Base-by-base conservation (phyloP, 1,140 invertebrate species). In the Penaeus indicus region DNA sequence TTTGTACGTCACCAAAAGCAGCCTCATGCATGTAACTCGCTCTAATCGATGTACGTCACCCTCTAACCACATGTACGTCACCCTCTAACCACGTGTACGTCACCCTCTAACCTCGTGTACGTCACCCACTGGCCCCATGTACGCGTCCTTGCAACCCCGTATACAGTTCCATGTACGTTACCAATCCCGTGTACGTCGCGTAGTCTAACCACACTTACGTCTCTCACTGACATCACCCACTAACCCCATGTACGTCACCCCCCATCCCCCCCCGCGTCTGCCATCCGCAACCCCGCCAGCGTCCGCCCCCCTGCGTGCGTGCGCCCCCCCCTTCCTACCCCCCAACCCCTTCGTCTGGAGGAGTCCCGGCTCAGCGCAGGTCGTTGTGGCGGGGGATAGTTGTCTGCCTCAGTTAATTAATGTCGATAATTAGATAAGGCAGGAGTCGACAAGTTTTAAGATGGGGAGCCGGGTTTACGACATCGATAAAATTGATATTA, bases 401-500 rank as follows among this genome's bases (percentile, higher is more conserved):
- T 86, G 85, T 86, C 85, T 80, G 85, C 77, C 85, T 61, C 62
- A 86, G 85, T 86, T 86, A 86, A 86, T 86, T 86, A 86, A 61
- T 47, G 75, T 64, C 72, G 85, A 86, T 86, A 80, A 86, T 86
- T 86, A 86, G 85, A 86, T 86, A 86, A 86, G 85, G 85, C 85
- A 86, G 85, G 85, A 80, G 85, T 86, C 77, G 77, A 81, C 85
- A 54, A 86, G 85, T 86, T 86, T 86, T 86, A 86, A 86, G 85
- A 86, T 86, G 72, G 75, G 85, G 47, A 77, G 77, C 22, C 13
- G 62, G 75, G 85, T 86, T 86, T 86, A 86, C 62, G 85, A 80
- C 75, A 80, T 86, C 77, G 85, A 86, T 86, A 86, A 86, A 86
- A 86, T 86, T 86, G 85, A 86, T 86, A 86, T 86, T 86, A 86